These are phyloP conservation scores for Vombatus ursinus DNA, from an alignment of 2,113 vertebrate genomes.

Conservation along the genomic window DNA sequence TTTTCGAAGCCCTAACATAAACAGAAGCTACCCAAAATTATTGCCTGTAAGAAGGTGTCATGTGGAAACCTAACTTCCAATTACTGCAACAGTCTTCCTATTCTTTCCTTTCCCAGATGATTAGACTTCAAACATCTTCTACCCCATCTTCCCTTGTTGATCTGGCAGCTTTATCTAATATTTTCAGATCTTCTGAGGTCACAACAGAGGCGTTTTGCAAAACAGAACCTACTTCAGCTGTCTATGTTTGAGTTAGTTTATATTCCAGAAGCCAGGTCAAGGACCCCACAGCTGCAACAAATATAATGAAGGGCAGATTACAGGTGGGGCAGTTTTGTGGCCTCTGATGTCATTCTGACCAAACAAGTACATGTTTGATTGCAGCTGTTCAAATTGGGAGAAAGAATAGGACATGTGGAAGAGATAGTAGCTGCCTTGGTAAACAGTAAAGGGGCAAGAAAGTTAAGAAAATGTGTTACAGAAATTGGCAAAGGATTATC, in stretches of 20 bases:
- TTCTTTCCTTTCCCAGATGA: background rate
- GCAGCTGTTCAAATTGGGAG: background rate
- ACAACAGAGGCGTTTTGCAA: background rate
- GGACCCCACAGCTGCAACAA: background rate
- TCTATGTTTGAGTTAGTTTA: background rate
- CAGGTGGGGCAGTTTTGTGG: background rate
- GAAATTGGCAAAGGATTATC: background rate
- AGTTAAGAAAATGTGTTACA: background rate
- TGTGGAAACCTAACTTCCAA: background rate
- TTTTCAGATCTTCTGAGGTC: background rate
- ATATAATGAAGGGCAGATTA: background rate
- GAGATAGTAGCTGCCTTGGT: background rate
- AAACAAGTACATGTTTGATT: background rate
- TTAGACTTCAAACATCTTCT: background rate
- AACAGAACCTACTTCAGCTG: background rate
- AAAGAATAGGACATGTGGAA: background rate
- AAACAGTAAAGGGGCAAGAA: background rate
- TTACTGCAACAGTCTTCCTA: background rate
- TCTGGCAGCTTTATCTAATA: background rate
- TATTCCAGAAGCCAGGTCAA: background rate
- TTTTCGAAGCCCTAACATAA: background rate
- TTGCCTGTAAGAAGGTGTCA: background rate
- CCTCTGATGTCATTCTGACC: background rate
- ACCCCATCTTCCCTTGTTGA: background rate
- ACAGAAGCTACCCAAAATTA: background rate